These are phyloP conservation scores for Drosophila neocordata DNA, from an alignment of 1,140 invertebrate species.

Conservation along the genomic window DNA sequence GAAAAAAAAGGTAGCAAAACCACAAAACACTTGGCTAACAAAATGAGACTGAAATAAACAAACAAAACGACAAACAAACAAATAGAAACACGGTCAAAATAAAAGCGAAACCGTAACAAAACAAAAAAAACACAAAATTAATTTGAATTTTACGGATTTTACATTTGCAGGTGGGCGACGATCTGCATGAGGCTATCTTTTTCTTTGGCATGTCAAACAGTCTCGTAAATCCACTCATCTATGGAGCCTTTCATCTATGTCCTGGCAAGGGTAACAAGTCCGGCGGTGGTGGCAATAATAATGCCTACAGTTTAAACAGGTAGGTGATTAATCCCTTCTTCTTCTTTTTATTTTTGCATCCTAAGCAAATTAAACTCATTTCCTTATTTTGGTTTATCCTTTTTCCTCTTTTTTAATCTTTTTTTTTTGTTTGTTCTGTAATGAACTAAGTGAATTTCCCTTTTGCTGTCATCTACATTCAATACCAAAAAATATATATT, in stretches of 20 bases:
- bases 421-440: too few relatives aligned
- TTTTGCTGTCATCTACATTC: too few relatives aligned
- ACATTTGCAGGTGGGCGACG: slow-evolving; percentile 84
- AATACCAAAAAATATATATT: too few relatives aligned
- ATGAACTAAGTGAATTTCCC: too few relatives aligned
- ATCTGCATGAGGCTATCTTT: slow-evolving; percentile 88
- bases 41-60: neutral
- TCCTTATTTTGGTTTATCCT: too few relatives aligned
- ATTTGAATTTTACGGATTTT: slow-evolving; percentile 48
- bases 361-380: too few relatives aligned
- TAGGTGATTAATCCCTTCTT: slow-evolving; percentile 13
- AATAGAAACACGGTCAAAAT: slow-evolving; percentile 33
- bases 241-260: slow-evolving; percentile 93
- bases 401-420: too few relatives aligned
- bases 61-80: slow-evolving; percentile 32
- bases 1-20: neutral
- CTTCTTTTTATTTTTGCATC: neutral
- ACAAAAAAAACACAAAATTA: slow-evolving; percentile 48
- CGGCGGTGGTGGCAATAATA: slow-evolving; percentile 62
- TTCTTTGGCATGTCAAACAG: slow-evolving; percentile 95
- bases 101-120: slow-evolving; percentile 25
- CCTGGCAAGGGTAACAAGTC: slow-evolving; percentile 76
- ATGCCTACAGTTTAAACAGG: slow-evolving; percentile 78
- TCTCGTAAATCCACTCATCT: slow-evolving; percentile 93
- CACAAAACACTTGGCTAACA: neutral